Conservation (phyloP, 2,888 invertebrate species). For the Himalopsyche kuldschensis region DNA sequence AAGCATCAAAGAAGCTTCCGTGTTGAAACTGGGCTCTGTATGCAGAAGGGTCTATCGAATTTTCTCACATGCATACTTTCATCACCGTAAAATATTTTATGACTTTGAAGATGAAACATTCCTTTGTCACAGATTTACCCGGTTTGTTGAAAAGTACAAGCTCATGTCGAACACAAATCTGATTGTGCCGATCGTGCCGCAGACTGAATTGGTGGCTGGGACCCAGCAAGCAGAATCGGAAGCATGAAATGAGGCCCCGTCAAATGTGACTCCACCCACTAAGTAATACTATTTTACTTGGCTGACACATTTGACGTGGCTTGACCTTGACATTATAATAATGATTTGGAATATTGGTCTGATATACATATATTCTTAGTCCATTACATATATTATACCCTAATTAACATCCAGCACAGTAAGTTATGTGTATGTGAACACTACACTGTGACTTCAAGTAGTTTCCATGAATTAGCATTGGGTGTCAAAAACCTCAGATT, state of each 20-base stretch:
- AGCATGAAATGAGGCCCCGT: slow-evolving; percentile 47
- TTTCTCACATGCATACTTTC: slow-evolving; percentile 99
- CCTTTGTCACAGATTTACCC: slow-evolving; percentile 93
- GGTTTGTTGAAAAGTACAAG: slow-evolving; percentile 97
- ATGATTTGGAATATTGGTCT: slow-evolving; percentile 21
- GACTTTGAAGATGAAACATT: slow-evolving; percentile 97
- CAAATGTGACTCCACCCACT: slow-evolving; percentile 31
- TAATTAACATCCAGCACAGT: background rate
- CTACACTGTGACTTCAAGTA: background rate
- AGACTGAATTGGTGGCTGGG: background rate
- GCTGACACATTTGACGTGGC: slow-evolving; percentile 18
- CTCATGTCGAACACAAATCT: slow-evolving; percentile 98
- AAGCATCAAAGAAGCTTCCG: slow-evolving; percentile 98
- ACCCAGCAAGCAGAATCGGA: slow-evolving; percentile 52
- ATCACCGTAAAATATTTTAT: slow-evolving; percentile 95
- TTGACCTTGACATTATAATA: background rate
- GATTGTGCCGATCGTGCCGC: slow-evolving; percentile 82
- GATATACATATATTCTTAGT: slow-evolving; percentile 16
- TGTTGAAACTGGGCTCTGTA: slow-evolving; percentile 97
- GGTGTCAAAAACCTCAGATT: slow-evolving; percentile 5
- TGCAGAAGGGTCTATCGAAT: slow-evolving; percentile 98
- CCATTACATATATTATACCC: slow-evolving; percentile 3
- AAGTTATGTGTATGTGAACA: background rate
- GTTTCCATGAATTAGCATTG: slow-evolving; percentile 9
- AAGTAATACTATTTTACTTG: slow-evolving; percentile 19